Percentiles rank a stretch among this genome's conserved stretches.
Conservation (phyloP, 2,888 invertebrate genomes). For the Thelaira solivaga region DNA sequence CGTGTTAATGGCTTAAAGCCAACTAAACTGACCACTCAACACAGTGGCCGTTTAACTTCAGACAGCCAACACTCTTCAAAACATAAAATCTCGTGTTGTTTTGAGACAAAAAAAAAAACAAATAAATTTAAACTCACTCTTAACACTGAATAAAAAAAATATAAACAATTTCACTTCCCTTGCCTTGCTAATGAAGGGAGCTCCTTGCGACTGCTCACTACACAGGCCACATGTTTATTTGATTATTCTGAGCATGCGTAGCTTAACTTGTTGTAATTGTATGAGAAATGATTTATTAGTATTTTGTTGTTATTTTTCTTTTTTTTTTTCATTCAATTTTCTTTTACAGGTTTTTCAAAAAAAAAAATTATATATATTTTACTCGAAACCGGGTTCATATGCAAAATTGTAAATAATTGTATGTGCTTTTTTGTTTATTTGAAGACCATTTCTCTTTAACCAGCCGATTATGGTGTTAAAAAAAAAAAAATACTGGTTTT, state of each 20-base stretch:
- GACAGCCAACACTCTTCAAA: slow-evolving; percentile 17
- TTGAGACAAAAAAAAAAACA: background rate
- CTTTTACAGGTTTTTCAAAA: background rate
- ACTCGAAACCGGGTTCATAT: slow-evolving; percentile 23
- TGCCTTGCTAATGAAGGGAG: background rate
- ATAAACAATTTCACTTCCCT: slow-evolving; percentile 1
- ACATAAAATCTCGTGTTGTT: slow-evolving; percentile 33
- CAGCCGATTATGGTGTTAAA: slow-evolving; percentile 15
- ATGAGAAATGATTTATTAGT: background rate
- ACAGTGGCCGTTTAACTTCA: slow-evolving; percentile 50
- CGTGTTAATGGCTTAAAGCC: slow-evolving; percentile 75
- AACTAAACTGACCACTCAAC: slow-evolving; percentile 68
- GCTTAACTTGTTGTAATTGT: background rate
- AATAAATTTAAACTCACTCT: background rate
- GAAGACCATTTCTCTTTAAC: slow-evolving; percentile 43
- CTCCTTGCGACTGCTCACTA: no score
- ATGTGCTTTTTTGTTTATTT: slow-evolving; percentile 23
- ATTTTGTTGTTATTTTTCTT: background rate
- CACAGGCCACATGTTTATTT: slow-evolving; percentile 2
- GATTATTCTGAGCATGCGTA: slow-evolving; percentile 50
- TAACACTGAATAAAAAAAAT: slow-evolving; percentile 1
- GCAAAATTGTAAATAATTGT: background rate
- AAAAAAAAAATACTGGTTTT: slow-evolving; percentile 39
- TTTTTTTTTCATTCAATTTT: slow-evolving; percentile 46
- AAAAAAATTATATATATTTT: slow-evolving; percentile 1